These are phyloP conservation scores for Nesospiza acunhae DNA, from an alignment of 2,113 vertebrate genomes.

Conservation along the genomic window DNA sequence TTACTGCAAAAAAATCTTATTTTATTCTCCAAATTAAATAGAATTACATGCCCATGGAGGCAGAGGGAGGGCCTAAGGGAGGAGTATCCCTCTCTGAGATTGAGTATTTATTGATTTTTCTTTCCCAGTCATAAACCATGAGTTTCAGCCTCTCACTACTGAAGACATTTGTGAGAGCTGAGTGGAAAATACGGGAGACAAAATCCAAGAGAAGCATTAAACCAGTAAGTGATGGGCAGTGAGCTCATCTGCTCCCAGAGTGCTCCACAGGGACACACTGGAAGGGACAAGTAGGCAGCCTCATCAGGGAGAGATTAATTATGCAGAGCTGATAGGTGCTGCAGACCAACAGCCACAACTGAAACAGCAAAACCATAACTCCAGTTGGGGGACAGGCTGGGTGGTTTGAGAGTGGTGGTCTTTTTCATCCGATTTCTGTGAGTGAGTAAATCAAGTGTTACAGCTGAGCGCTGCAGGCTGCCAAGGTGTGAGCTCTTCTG, in stretches of 20 bases:
- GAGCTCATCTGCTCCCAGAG: not conserved
- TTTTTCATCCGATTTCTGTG: not conserved
- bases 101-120: conserved; percentile 16
- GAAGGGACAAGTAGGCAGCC: not conserved
- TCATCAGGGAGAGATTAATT: not conserved
- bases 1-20: not conserved
- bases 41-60: not conserved
- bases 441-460: not conserved
- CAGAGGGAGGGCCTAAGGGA: not conserved
- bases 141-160: not conserved
- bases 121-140: not conserved
- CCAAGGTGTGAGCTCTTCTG: not conserved
- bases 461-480: not conserved
- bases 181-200: not conserved
- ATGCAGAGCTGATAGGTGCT: not conserved
- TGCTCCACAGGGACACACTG: not conserved
- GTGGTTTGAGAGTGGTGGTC: not conserved
- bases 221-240: not conserved
- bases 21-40: not conserved
- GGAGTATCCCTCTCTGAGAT: not conserved
- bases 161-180: not conserved
- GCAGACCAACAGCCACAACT: not conserved
- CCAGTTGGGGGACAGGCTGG: not conserved
- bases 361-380: not conserved
- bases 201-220: not conserved